Evolutionary conservation across 2,797 vertebrate genomes (phyloP).

Genomic region (Gadopsis bispinosus): DNA sequence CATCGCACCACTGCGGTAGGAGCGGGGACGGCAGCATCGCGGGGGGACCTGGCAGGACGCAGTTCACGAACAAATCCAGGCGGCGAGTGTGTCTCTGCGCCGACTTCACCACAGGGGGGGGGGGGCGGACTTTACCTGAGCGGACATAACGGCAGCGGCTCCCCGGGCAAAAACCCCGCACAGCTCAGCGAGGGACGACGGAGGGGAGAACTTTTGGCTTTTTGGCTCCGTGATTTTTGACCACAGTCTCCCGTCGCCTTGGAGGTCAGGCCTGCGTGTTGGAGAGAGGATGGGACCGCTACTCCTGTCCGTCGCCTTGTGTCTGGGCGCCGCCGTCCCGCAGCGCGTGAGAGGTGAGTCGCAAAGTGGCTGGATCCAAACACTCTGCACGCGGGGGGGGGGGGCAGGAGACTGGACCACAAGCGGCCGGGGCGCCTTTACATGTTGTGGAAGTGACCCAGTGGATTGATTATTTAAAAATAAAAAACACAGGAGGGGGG

Average conservation of each 20-base stretch:
- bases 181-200: conserved; percentile 50
- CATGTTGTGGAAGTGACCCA: conserved; percentile 11
- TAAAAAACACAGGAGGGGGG: no score
- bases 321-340: conserved; percentile 84
- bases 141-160: conserved; percentile 70
- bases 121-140: conserved; percentile 70
- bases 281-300: conserved; percentile 85
- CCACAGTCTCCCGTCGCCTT: conserved; percentile 70
- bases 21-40: conserved; percentile 60
- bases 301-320: conserved; percentile 82
- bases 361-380: conserved; percentile 41
- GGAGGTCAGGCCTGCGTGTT: conserved; percentile 70
- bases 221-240: conserved; percentile 44
- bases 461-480: not conserved
- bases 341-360: conserved; percentile 85
- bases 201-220: conserved; percentile 77
- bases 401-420: conserved; percentile 17
- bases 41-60: conserved; percentile 47
- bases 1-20: conserved; percentile 84
- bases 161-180: conserved; percentile 27
- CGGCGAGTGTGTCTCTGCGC: conserved; percentile 31
- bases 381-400: no score
- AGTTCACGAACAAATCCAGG: conserved; percentile 46
- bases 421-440: not conserved
- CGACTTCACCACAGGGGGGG: conserved; percentile 49